Percentiles rank a stretch among this genome's conserved stretches.
Conservation (phyloP, 2,888 invertebrate species). For the Lomographa bimaculata region DNA sequence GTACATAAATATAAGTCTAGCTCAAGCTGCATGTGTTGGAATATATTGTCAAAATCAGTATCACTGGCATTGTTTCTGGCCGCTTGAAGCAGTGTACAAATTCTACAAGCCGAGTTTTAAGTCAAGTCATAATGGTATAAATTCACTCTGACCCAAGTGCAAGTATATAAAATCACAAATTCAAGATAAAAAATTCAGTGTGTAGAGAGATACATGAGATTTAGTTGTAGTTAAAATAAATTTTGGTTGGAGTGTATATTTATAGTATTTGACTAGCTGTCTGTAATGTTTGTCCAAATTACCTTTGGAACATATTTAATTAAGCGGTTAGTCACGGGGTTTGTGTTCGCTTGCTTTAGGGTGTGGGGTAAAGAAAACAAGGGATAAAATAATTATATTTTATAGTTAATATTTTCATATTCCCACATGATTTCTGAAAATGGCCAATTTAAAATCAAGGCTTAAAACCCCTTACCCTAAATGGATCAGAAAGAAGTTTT, state of each 20-base stretch:
- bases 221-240: conserved; percentile 29
- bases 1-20: conserved; percentile 66
- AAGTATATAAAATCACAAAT: conserved; percentile 36
- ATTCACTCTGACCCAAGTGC: conserved; percentile 35
- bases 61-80: conserved; percentile 63
- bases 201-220: conserved; percentile 31
- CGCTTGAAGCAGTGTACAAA: conserved; percentile 67
- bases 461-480: conserved; percentile 38
- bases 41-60: conserved; percentile 48
- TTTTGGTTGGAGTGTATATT: conserved; percentile 26
- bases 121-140: conserved; percentile 48
- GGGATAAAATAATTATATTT: conserved; percentile 47
- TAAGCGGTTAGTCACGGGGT: conserved; percentile 58
- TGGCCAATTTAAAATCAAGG: conserved; percentile 21
- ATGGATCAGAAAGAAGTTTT: conserved; percentile 31
- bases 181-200: conserved; percentile 36
- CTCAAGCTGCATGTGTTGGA: conserved; percentile 54
- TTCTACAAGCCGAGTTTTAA: conserved; percentile 58
- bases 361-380: conserved; percentile 37
- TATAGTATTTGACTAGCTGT: conserved; percentile 23
- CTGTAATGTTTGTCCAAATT: conserved; percentile 17
- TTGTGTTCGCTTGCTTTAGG: conserved; percentile 28
- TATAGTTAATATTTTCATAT: conserved; percentile 45
- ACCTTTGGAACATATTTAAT: conserved; percentile 30
- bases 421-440: conserved; percentile 33